phyloP scores from a whole-genome alignment of 2,113 vertebrate genomes.

The Campylomormyrus numenius region DNA sequence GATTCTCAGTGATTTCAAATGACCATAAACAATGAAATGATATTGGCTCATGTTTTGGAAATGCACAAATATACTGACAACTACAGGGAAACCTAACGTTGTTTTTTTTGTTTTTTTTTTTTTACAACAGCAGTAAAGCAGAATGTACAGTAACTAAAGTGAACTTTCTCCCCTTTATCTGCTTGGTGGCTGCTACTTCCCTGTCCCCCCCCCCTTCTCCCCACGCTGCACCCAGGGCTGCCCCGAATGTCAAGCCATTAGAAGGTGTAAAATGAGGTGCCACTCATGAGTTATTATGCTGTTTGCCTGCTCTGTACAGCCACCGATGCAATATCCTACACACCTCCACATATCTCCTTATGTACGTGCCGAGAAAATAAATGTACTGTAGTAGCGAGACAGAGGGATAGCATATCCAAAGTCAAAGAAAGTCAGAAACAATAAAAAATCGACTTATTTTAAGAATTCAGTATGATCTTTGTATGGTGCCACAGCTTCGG shows the following conservation, averaged over 20 bases:
- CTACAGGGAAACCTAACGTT: background rate
- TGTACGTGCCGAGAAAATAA: conserved; percentile 17
- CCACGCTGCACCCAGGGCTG: conserved; percentile 54
- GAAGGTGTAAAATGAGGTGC: conserved; percentile 42
- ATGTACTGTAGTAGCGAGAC: background rate
- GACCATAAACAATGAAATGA: background rate
- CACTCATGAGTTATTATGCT: conserved; percentile 69
- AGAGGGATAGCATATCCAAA: background rate
- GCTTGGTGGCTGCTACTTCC: conserved; percentile 1
- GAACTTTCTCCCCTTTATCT: conserved; percentile 12
- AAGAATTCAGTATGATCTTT: background rate
- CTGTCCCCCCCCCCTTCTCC: background rate
- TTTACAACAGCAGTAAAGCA: background rate
- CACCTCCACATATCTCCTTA: conserved; percentile 15
- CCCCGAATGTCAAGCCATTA: conserved; percentile 71
- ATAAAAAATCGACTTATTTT: background rate
- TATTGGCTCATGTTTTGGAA: background rate
- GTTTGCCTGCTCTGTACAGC: conserved; percentile 51
- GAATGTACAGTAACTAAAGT: background rate
- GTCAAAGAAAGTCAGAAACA: conserved; percentile 15
- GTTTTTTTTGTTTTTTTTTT: background rate
- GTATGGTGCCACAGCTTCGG: background rate
- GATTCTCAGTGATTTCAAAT: background rate
- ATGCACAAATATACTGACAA: background rate
- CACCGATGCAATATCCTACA: conserved; percentile 29